Base-by-base conservation (phyloP, 1,140 invertebrate genomes). In the Asbolus verrucosus region DNA sequence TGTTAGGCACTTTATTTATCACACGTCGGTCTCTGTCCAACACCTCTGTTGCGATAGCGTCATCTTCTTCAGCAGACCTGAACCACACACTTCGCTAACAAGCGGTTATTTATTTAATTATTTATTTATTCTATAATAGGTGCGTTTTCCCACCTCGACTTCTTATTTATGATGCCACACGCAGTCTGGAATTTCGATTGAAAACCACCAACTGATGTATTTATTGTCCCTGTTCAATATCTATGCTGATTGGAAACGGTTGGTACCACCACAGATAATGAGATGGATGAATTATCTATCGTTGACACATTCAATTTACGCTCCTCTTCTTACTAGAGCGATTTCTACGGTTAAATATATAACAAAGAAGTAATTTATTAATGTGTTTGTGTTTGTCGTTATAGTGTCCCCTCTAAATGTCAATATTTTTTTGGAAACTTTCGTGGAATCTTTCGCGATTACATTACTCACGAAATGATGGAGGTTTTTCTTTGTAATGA, bases 71-170 rank as follows among this genome's bases (percentile, higher is more conserved):
- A 31, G 11, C 66, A 36, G 33, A 73, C 66, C 24, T 15, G 63
- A 77, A 74, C 78, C 79, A 81, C 79, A 81, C 78, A 80, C 79
- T 78, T 79, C 72, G 79, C 76, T 81, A 81, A 81, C 79, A 81
- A 81, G 79, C 78, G 73, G 77, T 80, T 79, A 80, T 81, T 81
- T 81, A 81, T 81, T 80, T 80, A 81, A 81, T 81, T 81, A 81
- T 81, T 81, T 81, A 81, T 81, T 81, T 81, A 81, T 80, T 78
- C 79, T 78, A 76, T 80, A 80, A 80, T 81, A 79, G 78, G 78
- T 81, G 78, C 76, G 78, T 80, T 81, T 80, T 78, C 77, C 78
- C 79, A 80, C 78, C 79, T 77, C 74, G 70, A 72, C 71, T 72
- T 39, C 67, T 81, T 80, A 81, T 81, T 81, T 81, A 81, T 80